Base-by-base conservation (phyloP, 2,113 vertebrate genomes). In the Falcunculus frontatus region DNA sequence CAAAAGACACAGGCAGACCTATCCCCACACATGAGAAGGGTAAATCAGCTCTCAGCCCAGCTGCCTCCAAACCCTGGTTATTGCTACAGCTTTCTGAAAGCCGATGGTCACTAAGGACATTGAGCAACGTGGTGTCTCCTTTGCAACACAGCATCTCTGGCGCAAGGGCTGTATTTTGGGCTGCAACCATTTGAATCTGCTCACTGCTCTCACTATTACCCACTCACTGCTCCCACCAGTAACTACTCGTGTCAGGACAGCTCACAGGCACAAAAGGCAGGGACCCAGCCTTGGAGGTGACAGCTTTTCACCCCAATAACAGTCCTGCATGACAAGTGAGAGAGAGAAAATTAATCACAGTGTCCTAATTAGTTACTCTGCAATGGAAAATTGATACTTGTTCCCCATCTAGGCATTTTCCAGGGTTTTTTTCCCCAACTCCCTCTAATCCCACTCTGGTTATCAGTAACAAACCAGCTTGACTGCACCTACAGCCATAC, bases 81-180 rank as follows among this genome's bases (percentile, higher is more conserved):
- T 90, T 96, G 93, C 92, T 84, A 41, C 83, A 90, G 5, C 47
- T 27, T 27, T 84, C 76, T 78, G 29, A 78, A 73, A 81, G 68
- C 17, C 1, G 0, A 5, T 0, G 0, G 73, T 41, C 91, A 52
- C 87, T 26, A 4, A 96, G 92, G 94, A 7, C 88, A 5, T 93
- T 95, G 85, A 92, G 93, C 93, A 95, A 97, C 0, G 0, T 5
- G 49, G 72, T 9, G 56, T 42, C 29, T 37, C 86, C 92, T 90
- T 93, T 89, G 92, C 93, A 79, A 95, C 85, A 94, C 33, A 57
- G 59, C 12, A 17, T 3, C 83, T 92, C 85, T 96, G 90, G 57
- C 39, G 73, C 86, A 92, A 96, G 92, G 83, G 47, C 2, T 67
- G 15, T 7, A 5, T 35, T 49, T 78, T 13, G 42, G 88, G 41